These are phyloP conservation scores for Amniataba percoides DNA, from an alignment of 2,797 vertebrate genomes.

Conservation along the genomic window DNA sequence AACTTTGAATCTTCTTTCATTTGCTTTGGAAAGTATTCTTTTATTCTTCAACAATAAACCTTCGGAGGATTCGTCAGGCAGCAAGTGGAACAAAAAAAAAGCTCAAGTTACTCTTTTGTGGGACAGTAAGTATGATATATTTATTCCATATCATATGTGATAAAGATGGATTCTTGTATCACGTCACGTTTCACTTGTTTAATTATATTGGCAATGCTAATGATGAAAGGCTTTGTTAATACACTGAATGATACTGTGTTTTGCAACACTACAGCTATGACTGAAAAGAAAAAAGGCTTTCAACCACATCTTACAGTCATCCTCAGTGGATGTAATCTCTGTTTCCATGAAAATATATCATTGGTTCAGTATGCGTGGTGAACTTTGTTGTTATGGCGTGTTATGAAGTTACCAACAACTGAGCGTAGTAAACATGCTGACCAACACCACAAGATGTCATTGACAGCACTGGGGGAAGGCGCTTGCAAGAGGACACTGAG, in stretches of 20 bases:
- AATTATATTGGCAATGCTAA: not conserved
- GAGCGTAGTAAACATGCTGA: not conserved
- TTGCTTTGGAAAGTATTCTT: constrained; percentile 13
- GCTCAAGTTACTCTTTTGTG: not conserved
- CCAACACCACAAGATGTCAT: not conserved
- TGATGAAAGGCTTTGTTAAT: not conserved
- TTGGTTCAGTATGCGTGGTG: not conserved
- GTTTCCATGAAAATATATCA: not conserved
- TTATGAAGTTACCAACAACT: not conserved
- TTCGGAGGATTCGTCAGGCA: constrained; percentile 4
- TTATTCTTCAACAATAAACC: not conserved
- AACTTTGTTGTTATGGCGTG: not conserved
- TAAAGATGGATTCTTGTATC: not conserved
- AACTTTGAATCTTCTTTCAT: not conserved
- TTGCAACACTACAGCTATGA: not conserved
- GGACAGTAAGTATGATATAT: not conserved
- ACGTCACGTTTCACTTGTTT: not conserved
- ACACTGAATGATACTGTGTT: not conserved
- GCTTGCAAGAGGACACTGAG: not conserved
- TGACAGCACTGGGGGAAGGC: not conserved
- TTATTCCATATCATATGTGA: not conserved
- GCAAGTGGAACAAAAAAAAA: not conserved
- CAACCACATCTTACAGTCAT: not conserved
- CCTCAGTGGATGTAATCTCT: not conserved
- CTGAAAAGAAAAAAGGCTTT: too few species aligned